Percentiles rank a stretch among this genome's conserved stretches.
These are phyloP conservation scores for Cydia pomonella DNA, from an alignment of 1,140 invertebrate genomes.

Conservation along the genomic window DNA sequence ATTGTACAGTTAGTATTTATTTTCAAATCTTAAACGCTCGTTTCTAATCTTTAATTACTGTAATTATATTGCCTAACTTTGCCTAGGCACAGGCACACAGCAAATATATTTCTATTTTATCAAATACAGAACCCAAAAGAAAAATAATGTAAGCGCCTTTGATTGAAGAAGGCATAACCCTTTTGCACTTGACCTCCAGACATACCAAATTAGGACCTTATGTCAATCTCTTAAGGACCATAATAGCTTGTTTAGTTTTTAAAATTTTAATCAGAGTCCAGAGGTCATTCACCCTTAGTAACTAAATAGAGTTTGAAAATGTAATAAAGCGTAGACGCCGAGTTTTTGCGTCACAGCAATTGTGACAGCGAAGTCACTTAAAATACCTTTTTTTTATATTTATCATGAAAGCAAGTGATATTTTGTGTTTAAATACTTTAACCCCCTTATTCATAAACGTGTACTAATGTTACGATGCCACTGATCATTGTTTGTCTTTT, in stretches of 20 bases:
- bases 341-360: constrained; percentile 13
- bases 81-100: not conserved
- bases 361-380: not conserved
- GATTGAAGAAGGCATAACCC: not conserved
- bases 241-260: not conserved
- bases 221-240: not conserved
- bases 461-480: no score
- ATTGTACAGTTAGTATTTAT: not conserved
- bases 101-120: not conserved
- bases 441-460: no score
- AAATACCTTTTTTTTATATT: not conserved
- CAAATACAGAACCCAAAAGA: not conserved
- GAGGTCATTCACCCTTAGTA: constrained; percentile 12
- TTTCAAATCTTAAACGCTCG: not conserved
- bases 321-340: constrained; percentile 9
- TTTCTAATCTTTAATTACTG: not conserved
- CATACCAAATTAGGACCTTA: not conserved
- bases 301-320: constrained; percentile 25
- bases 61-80: not conserved
- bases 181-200: no score
- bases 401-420: not conserved
- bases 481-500: no score
- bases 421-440: no score
- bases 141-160: not conserved
- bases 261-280: not conserved